Evolutionary conservation across 1,140 invertebrate genomes (phyloP).

Genomic region (Danaus plexippus): DNA sequence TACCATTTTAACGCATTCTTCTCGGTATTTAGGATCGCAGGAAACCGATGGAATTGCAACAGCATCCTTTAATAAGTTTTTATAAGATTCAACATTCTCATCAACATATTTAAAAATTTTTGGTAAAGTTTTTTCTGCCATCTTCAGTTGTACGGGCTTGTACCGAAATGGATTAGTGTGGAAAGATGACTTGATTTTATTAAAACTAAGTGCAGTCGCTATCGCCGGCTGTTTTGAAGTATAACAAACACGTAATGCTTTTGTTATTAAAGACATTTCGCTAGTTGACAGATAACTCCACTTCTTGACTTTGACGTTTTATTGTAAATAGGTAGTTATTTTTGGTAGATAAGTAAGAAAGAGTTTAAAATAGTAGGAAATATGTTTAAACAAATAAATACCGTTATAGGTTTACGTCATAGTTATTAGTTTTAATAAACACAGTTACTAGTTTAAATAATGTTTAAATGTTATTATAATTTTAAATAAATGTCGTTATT

Average conservation of each 20-base stretch:
- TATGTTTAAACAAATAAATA: too few species aligned
- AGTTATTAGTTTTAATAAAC: too few species aligned
- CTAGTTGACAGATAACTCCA: slow-evolving; percentile 11
- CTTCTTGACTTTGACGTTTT: not conserved
- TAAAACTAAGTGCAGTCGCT: slow-evolving; percentile 16
- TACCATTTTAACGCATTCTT: slow-evolving; percentile 79
- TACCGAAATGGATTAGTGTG: slow-evolving; percentile 29
- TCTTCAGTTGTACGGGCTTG: slow-evolving; percentile 37
- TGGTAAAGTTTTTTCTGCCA: slow-evolving; percentile 52
- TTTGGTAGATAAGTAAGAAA: too few species aligned
- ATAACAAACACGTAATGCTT: slow-evolving; percentile 26
- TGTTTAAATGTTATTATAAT: too few species aligned
- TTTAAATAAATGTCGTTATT: too few species aligned
- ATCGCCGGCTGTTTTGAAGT: slow-evolving; percentile 33
- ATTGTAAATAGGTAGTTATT: not conserved
- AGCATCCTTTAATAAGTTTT: slow-evolving; percentile 85
- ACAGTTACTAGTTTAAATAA: too few species aligned
- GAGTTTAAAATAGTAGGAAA: too few species aligned
- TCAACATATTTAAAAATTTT: slow-evolving; percentile 81
- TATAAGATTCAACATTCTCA: slow-evolving; percentile 82
- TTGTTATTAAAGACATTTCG: slow-evolving; percentile 28
- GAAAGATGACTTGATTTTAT: slow-evolving; percentile 22
- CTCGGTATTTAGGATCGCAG: slow-evolving; percentile 85
- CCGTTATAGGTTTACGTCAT: too few species aligned
- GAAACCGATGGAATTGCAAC: slow-evolving; percentile 97